Base-by-base conservation (phyloP, 2,888 invertebrate genomes). In the Rhogogaster chlorosoma region DNA sequence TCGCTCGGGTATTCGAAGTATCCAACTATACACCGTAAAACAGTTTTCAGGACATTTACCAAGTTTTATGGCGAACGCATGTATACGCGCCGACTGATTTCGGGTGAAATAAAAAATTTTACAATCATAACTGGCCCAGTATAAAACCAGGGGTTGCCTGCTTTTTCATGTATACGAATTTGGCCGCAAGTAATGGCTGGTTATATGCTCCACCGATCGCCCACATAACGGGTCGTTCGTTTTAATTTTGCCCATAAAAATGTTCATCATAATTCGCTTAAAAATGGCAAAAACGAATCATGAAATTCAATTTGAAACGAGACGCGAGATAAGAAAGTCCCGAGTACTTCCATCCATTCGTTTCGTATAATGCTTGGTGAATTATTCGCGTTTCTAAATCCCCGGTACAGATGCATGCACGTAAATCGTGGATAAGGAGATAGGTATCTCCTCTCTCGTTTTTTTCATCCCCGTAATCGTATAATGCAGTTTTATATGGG, bases 121-220 rank as follows among this genome's bases (percentile, higher is more conserved):
- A 53, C 77, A 32, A 53, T 77, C 77, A 77, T 77, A 53, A 77
- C 77, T n/a, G 49, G 77, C 49, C 32, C 45, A 42, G 75, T 75
- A 29, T 29, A 53, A 53, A 77, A 77, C 49, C 77, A 9, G 49
- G 77, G 77, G 29, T 53, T 42, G 29, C 70, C 29, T 18, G 26
- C 32, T 49, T 77, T 77, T 77, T 53, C 53, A 77, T 32, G 36
- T 18, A 77, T 22, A 32, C 53, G 29, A 53, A 32, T 53, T 49
- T 49, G 4, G 49, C 12, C 15, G 9, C 49, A 32, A 10, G 49
- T 77, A 49, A 53, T 22, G 29, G 49, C 26, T 9, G n/a, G 26
- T 53, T n/a, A 29, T 32, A n/a, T 53, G n/a, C 32, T n/a, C 32
- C 45, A 32, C 26, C 29, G 29, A 53, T 77, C 9, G 77, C 18